A percentile compares a stretch with the other conserved stretches of the same genome.
Conservation (phyloP, 2,113 vertebrate species). For the Tursiops truncatus region DNA sequence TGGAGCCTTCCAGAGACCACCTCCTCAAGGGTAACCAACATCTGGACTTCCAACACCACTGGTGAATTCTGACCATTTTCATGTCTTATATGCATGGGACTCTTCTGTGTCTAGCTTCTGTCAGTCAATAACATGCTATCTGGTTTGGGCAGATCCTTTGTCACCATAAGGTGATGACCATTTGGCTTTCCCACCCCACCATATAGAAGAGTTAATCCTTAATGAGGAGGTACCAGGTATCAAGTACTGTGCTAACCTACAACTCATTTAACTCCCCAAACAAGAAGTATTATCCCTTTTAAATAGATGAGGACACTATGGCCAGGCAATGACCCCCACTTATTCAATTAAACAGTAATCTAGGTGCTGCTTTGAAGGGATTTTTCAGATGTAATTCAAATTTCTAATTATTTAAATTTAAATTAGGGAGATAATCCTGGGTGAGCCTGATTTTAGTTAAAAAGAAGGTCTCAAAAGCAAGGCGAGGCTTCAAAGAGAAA, state of each 20-base stretch:
- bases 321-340: not conserved
- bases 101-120: not conserved
- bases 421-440: not conserved
- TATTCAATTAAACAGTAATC: not conserved
- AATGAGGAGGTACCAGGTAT: not conserved
- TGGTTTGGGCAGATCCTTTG: not conserved
- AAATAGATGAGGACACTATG: not conserved
- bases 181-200: not conserved
- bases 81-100: fast-evolving
- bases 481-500: not conserved
- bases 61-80: not conserved
- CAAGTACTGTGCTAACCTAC: not conserved
- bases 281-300: not conserved
- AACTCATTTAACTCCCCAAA: not conserved
- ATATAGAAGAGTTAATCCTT: not conserved
- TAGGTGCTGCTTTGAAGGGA: not conserved
- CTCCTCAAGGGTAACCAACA: not conserved
- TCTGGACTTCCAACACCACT: not conserved
- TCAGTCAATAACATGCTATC: not conserved
- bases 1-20: not conserved
- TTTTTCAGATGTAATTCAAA: not conserved
- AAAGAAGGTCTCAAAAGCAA: not conserved
- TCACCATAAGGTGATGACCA: not conserved
- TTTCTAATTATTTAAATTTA: not conserved
- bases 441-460: not conserved